These are phyloP conservation scores for Stomatorhinus walkeri DNA, from an alignment of 2,797 vertebrate genomes.

Conservation along the genomic window DNA sequence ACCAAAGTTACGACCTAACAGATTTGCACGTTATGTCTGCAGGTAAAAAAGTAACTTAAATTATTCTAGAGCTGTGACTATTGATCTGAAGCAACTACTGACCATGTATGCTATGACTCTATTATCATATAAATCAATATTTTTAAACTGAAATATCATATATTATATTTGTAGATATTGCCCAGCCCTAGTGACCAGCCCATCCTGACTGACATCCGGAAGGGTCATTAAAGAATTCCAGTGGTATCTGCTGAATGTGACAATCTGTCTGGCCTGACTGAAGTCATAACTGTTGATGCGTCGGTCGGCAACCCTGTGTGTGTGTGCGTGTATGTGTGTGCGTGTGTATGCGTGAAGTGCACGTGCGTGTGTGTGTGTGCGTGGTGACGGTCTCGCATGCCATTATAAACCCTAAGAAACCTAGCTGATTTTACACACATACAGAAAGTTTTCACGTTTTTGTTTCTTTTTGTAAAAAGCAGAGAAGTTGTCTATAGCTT, in stretches of 20 bases:
- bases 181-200: not conserved
- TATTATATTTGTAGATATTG: not conserved
- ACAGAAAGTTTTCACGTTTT: conserved; percentile 46
- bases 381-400: conserved; percentile 54
- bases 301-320: not conserved
- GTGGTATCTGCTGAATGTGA: not conserved
- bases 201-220: not conserved
- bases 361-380: not conserved
- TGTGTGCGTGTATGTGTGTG: conserved; percentile 21
- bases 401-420: conserved; percentile 55
- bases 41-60: not conserved
- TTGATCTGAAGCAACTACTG: not conserved
- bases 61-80: not conserved
- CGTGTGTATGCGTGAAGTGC: not conserved
- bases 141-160: not conserved
- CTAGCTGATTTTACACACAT: conserved; percentile 52
- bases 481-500: conserved; percentile 41
- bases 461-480: conserved; percentile 44
- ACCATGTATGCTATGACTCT: not conserved
- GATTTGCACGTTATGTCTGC: not conserved
- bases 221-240: not conserved
- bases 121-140: not conserved
- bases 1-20: not conserved
- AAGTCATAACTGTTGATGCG: not conserved
- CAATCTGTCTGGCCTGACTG: not conserved